A percentile compares a stretch with the other conserved stretches of the same genome.
These are phyloP conservation scores for Gallinago paraguaiae DNA, from an alignment of 2,113 vertebrate species.

Conservation along the genomic window DNA sequence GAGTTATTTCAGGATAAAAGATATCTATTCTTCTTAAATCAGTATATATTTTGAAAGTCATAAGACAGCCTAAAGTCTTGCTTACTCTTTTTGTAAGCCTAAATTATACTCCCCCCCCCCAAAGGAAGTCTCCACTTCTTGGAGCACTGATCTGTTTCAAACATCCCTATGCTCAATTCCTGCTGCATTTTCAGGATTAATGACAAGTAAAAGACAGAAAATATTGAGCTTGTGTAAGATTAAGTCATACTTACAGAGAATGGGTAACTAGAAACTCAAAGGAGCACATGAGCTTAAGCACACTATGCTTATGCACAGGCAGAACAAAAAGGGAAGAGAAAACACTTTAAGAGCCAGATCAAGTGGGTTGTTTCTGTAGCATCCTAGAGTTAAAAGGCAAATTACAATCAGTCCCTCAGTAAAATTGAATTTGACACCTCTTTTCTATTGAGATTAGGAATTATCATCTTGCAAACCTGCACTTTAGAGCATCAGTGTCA, in stretches of 20 bases:
- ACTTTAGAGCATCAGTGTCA: slow-evolving; percentile 53
- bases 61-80: background rate
- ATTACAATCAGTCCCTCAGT: slow-evolving; percentile 42
- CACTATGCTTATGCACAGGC: background rate
- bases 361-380: background rate
- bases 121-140: background rate
- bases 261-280: background rate
- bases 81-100: background rate
- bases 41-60: slow-evolving; percentile 2
- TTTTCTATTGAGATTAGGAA: slow-evolving; percentile 67
- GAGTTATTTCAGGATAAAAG: background rate
- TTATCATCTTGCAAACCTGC: slow-evolving; percentile 58
- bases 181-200: background rate
- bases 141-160: background rate
- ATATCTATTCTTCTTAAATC: background rate
- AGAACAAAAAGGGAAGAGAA: background rate
- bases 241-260: background rate
- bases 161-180: background rate
- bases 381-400: slow-evolving; percentile 43
- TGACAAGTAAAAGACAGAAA: background rate
- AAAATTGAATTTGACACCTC: slow-evolving; percentile 67
- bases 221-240: background rate
- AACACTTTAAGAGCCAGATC: background rate
- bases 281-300: background rate
- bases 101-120: background rate